These are phyloP conservation scores for Etheostoma perlongum DNA, from an alignment of 2,797 vertebrate genomes.

Conservation along the genomic window DNA sequence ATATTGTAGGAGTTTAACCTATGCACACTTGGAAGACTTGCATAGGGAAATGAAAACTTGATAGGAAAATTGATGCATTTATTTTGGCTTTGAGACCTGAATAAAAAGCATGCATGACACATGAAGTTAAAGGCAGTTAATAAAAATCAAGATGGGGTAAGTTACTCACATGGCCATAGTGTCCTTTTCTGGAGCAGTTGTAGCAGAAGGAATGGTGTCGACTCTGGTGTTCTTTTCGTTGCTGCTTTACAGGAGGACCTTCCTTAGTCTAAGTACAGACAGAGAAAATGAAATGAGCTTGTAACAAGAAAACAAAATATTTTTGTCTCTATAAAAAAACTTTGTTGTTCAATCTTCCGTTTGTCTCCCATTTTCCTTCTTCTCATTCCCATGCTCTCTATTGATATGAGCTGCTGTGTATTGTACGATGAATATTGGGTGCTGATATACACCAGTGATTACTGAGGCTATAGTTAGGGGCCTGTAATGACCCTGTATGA, in stretches of 20 bases:
- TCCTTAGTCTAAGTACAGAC: constrained; percentile 62
- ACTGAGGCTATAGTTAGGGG: constrained; percentile 72
- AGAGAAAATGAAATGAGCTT: constrained; percentile 18
- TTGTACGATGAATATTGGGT: constrained; percentile 67
- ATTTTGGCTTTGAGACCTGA: background rate
- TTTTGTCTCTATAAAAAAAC: background rate
- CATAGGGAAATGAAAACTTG: background rate
- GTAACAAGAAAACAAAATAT: constrained; percentile 20
- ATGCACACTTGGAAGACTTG: background rate
- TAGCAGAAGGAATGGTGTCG: constrained; percentile 80
- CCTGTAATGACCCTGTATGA: constrained; percentile 82
- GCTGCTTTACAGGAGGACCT: constrained; percentile 58
- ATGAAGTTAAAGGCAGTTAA: background rate
- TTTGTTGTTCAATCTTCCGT: constrained; percentile 26
- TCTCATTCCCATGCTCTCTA: constrained; percentile 71
- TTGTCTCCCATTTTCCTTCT: constrained; percentile 36
- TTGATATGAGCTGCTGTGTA: constrained; percentile 58
- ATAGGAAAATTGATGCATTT: background rate
- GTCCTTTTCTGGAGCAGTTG: constrained; percentile 84
- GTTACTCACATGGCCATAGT: constrained; percentile 84
- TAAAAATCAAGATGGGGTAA: background rate
- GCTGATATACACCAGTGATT: constrained; percentile 78
- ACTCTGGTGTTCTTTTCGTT: constrained; percentile 5
- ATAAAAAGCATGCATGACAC: background rate
- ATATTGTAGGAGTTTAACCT: background rate